These are phyloP conservation scores for Tringa solitaria DNA, from an alignment of 2,113 vertebrate genomes.

Conservation along the genomic window DNA sequence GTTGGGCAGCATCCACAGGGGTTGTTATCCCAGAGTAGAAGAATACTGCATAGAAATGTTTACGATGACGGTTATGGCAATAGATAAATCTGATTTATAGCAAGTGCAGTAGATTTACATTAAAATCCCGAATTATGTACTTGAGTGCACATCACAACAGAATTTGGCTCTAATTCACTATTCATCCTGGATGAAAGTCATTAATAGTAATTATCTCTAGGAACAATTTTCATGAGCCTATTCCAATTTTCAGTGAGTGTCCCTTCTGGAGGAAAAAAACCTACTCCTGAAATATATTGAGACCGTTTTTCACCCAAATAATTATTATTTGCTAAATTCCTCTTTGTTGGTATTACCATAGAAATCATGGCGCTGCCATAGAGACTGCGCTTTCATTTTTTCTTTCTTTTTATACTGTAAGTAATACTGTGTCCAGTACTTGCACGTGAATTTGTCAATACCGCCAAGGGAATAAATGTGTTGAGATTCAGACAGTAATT, in stretches of 20 bases:
- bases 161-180: not conserved
- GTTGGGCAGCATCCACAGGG: not conserved
- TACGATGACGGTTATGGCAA: not conserved
- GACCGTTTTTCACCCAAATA: not conserved
- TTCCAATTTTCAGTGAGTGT: not conserved
- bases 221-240: not conserved
- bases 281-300: not conserved
- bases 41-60: not conserved
- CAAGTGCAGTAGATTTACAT: not conserved
- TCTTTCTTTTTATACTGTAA: not conserved
- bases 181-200: not conserved
- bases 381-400: not conserved
- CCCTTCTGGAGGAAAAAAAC: not conserved
- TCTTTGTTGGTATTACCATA: not conserved
- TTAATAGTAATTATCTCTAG: not conserved
- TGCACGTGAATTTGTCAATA: rapidly evolving
- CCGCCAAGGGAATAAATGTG: not conserved
- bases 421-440: not conserved
- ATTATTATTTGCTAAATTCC: not conserved
- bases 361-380: not conserved
- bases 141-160: not conserved
- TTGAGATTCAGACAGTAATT: rapidly evolving
- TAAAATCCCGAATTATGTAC: not conserved
- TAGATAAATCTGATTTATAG: not conserved
- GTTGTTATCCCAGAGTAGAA: not conserved